Conservation (phyloP, 2,888 invertebrate genomes). For the Synergus itoensis region DNA sequence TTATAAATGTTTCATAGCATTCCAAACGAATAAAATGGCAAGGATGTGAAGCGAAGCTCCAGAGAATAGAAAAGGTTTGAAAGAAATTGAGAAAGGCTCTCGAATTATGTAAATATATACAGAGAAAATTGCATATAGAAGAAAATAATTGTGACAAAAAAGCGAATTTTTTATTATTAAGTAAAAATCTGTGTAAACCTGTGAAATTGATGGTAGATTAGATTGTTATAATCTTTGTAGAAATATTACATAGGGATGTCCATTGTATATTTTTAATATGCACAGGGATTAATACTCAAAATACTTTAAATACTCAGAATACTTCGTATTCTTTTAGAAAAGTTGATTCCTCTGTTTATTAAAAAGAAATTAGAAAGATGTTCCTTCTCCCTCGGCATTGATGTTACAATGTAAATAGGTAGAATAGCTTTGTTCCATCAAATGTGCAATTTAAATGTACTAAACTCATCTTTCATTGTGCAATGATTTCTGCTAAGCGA, state of each 20-base stretch:
- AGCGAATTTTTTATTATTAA: conserved; percentile 6
- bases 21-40: not conserved
- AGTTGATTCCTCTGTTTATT: not conserved
- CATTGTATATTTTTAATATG: conserved; percentile 21
- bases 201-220: conserved; percentile 4
- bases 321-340: not conserved
- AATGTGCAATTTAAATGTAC: conserved; percentile 19
- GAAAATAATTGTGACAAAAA: conserved; percentile 20
- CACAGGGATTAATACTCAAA: not conserved
- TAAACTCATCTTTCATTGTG: conserved; percentile 13
- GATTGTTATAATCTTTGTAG: not conserved
- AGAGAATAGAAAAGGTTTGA: not conserved
- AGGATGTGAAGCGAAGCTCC: not conserved
- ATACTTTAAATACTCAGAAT: not conserved
- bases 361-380: conserved; percentile 10
- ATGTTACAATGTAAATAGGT: conserved; percentile 17
- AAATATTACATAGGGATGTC: not conserved
- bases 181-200: conserved; percentile 10
- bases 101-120: conserved; percentile 25
- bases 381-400: not conserved
- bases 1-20: not conserved
- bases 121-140: conserved; percentile 23
- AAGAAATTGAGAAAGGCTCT: conserved; percentile 3
- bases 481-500: not conserved
- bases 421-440: conserved; percentile 6